phyloP scores from a whole-genome alignment of 2,888 invertebrate genomes.

The Mythimna loreyi region DNA sequence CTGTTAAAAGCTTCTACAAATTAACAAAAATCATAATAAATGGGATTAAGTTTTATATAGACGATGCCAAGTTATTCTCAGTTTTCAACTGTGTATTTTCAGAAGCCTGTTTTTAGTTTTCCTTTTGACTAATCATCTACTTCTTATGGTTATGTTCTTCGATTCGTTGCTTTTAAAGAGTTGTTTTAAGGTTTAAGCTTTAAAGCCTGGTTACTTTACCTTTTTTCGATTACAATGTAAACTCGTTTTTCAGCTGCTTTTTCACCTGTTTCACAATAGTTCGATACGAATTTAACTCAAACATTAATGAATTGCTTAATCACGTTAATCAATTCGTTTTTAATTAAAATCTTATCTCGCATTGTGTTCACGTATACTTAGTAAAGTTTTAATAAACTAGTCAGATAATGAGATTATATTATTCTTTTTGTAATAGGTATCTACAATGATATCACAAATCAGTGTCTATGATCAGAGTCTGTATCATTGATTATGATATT shows the following conservation, averaged over 20 bases:
- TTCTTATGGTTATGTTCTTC: neutral
- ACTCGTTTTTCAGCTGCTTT: neutral
- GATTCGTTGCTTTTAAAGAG: no score
- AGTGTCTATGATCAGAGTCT: neutral
- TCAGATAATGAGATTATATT: conserved; percentile 13
- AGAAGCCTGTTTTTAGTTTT: no score
- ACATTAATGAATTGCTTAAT: conserved; percentile 3
- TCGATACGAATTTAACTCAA: neutral
- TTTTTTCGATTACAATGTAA: neutral
- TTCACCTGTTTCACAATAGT: conserved; percentile 2
- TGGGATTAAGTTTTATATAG: no score
- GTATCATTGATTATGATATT: neutral
- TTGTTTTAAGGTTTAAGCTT: no score
- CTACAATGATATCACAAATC: neutral
- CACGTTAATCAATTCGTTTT: neutral
- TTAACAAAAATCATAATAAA: no score
- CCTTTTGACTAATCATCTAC: no score
- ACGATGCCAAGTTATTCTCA: no score
- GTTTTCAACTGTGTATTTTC: no score
- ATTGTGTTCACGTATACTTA: neutral
- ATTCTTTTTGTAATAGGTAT: neutral
- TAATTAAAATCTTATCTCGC: conserved; percentile 11
- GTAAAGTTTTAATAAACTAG: conserved; percentile 1
- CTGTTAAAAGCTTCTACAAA: no score
- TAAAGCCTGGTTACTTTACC: no score